These are phyloP conservation scores for Meandrusa payeni DNA, from an alignment of 2,888 invertebrate species.

Conservation along the genomic window DNA sequence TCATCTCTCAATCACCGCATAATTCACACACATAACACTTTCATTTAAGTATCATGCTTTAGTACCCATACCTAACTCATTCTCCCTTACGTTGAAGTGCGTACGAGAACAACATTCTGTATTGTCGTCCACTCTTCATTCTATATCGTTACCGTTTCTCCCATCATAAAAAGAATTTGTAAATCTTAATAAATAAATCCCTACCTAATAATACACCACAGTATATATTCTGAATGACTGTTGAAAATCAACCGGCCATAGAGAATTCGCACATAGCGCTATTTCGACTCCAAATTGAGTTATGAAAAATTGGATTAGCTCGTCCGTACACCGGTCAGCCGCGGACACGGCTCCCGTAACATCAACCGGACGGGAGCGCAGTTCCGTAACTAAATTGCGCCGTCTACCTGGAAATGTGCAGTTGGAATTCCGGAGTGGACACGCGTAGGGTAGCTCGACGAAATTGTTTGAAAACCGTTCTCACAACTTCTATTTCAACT, in stretches of 20 bases:
- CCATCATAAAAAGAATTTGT: too few relatives aligned
- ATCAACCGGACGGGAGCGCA: constrained; percentile 40
- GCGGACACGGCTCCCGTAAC: constrained; percentile 35
- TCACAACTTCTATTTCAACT: constrained; percentile 6
- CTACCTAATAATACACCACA: too few relatives aligned
- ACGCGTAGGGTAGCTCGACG: constrained; percentile 26
- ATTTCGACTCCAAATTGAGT: constrained; percentile 39
- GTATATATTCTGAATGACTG: too few relatives aligned
- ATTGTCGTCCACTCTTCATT: too few relatives aligned
- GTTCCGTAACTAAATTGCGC: constrained; percentile 53
- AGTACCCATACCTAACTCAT: too few relatives aligned
- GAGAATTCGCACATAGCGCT: constrained; percentile 11
- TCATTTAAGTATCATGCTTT: too few relatives aligned
- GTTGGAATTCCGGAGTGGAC: constrained; percentile 39
- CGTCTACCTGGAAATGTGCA: constrained; percentile 41
- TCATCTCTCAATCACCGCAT: too few relatives aligned
- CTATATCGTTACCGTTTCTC: too few relatives aligned
- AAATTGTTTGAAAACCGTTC: constrained; percentile 28
- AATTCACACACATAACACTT: too few relatives aligned
- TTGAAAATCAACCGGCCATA: constrained; percentile 1
- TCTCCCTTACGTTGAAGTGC: too few relatives aligned
- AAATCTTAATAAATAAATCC: too few relatives aligned
- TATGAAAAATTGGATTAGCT: constrained; percentile 53
- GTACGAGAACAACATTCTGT: too few relatives aligned
- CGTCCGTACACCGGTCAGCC: constrained; percentile 30